phyloP scores from a whole-genome alignment of 2,888 invertebrate species.

The Schizaphis graminum region DNA sequence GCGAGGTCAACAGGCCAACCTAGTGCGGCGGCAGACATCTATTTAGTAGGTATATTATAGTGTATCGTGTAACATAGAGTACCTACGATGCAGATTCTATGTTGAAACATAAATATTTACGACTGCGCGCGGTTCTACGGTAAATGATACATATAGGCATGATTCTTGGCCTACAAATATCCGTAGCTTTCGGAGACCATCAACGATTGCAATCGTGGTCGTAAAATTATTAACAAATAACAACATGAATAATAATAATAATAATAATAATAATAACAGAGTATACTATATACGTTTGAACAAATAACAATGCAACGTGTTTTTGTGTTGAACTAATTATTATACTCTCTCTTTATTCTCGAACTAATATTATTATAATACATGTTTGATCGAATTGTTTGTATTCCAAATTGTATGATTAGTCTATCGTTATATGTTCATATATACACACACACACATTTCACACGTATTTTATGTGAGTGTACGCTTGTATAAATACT shows the following conservation, averaged over 20 bases:
- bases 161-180: not conserved
- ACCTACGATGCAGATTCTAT: not conserved
- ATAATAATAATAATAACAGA: not conserved
- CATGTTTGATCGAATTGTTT: not conserved
- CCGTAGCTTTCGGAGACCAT: not conserved
- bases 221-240: conserved; percentile 6
- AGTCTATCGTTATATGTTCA: not conserved
- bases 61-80: not conserved
- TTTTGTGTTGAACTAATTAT: not conserved
- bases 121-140: conserved; percentile 9
- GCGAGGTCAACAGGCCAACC: conserved; percentile 38
- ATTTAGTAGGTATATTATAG: not conserved
- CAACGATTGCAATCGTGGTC: not conserved
- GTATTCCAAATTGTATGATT: conserved; percentile 2
- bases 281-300: not conserved
- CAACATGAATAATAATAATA: not conserved
- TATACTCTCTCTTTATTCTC: not conserved
- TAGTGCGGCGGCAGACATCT: not conserved
- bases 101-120: conserved; percentile 21
- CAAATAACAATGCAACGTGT: not conserved
- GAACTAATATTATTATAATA: not conserved
- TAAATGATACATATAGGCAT: conserved; percentile 8
- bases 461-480: not conserved
- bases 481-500: not conserved
- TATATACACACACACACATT: too few relatives aligned